phyloP scores from a whole-genome alignment of 2,888 invertebrate genomes.

The Andrena fulva region DNA sequence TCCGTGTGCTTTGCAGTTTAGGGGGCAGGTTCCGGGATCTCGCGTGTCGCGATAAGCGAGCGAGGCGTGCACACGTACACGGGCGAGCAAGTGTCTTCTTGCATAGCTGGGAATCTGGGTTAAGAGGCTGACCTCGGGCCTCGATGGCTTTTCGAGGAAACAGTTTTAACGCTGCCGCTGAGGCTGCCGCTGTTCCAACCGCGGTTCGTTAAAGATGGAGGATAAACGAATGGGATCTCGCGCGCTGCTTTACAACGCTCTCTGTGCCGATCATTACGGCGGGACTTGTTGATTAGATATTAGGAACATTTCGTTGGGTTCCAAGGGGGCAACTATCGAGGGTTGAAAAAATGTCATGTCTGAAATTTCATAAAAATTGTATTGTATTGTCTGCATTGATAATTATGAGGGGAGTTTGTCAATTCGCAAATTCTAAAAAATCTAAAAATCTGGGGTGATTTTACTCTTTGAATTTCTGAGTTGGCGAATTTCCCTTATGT shows the following conservation, averaged over 20 bases:
- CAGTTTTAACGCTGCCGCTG: conserved; percentile 57
- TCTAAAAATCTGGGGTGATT: too few species aligned
- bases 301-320: too few species aligned
- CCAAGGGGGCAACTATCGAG: too few species aligned
- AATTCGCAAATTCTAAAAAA: too few species aligned
- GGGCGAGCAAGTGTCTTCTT: conserved; percentile 48
- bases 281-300: conserved; percentile 10
- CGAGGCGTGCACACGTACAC: conserved; percentile 18
- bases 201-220: conserved; percentile 21
- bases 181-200: conserved; percentile 15
- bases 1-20: conserved; percentile 19
- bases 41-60: conserved; percentile 32
- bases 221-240: conserved; percentile 8
- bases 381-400: too few species aligned
- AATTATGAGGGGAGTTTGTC: too few species aligned
- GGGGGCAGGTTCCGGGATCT: conserved; percentile 3
- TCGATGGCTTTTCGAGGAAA: conserved; percentile 69
- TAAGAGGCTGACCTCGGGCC: conserved; percentile 70
- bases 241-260: neutral
- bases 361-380: too few species aligned
- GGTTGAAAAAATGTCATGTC: too few species aligned
- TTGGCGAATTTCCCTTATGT: too few species aligned
- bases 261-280: neutral
- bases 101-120: conserved; percentile 65
- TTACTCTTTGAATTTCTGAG: too few species aligned